Conservation (phyloP, 1,140 invertebrate species). For the Apis cerana region DNA sequence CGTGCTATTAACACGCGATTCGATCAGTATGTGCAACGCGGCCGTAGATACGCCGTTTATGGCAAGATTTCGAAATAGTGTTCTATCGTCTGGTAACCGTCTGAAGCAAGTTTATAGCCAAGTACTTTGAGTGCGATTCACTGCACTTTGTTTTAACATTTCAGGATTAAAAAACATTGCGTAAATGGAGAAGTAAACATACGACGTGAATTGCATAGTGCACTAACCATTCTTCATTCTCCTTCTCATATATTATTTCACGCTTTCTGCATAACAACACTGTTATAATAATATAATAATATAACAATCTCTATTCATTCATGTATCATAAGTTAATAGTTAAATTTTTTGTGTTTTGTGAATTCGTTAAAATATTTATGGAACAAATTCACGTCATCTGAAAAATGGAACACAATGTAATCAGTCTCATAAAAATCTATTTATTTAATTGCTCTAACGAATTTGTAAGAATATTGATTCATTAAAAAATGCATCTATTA, state of each 20-base stretch:
- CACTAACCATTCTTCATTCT: not conserved
- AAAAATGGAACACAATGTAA: too few relatives aligned
- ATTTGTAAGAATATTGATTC: too few relatives aligned
- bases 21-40: conserved; percentile 6
- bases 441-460: too few relatives aligned
- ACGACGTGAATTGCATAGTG: not conserved
- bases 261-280: not conserved
- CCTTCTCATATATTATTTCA: not conserved
- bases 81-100: conserved; percentile 50
- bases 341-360: too few relatives aligned
- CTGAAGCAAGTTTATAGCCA: conserved; percentile 42
- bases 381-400: too few relatives aligned
- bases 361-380: too few relatives aligned
- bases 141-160: conserved; percentile 11
- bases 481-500: too few relatives aligned
- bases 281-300: not conserved
- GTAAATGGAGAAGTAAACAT: conserved; percentile 3
- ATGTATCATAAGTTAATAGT: not conserved
- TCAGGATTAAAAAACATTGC: conserved; percentile 8
- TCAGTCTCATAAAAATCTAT: too few relatives aligned
- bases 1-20: not conserved
- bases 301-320: not conserved
- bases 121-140: conserved; percentile 4
- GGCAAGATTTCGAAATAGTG: conserved; percentile 26
- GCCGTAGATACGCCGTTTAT: conserved; percentile 22